Percentiles rank a stretch among this genome's conserved stretches.
These are phyloP conservation scores for Caracal caracal DNA, from an alignment of 2,113 vertebrate genomes.

Conservation along the genomic window DNA sequence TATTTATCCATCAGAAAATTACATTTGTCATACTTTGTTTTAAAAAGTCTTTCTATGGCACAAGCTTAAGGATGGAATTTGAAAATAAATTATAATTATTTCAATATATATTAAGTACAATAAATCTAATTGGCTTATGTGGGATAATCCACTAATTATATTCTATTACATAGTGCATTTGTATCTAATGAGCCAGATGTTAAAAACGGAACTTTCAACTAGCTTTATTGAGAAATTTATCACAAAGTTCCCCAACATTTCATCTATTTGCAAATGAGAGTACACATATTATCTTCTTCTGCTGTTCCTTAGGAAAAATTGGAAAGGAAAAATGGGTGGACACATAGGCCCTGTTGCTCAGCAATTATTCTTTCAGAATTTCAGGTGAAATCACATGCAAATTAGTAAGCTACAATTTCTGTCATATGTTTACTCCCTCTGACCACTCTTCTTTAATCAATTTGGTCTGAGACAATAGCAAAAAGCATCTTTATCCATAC, in stretches of 20 bases:
- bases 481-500: neutral
- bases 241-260: neutral
- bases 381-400: neutral
- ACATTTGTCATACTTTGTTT: neutral
- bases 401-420: neutral
- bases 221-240: neutral
- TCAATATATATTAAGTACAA: neutral
- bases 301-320: neutral
- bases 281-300: neutral
- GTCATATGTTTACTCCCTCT: neutral
- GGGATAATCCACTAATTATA: neutral
- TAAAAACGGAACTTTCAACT: neutral
- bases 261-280: neutral
- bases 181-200: neutral
- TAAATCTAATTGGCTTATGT: neutral
- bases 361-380: neutral
- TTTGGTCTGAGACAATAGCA: neutral
- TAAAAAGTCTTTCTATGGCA: neutral
- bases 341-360: neutral
- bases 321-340: neutral
- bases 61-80: neutral
- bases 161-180: neutral
- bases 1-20: neutral
- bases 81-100: neutral
- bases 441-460: neutral